Base-by-base conservation (phyloP, 2,113 vertebrate genomes). In the Chaetorhynchus papuensis region DNA sequence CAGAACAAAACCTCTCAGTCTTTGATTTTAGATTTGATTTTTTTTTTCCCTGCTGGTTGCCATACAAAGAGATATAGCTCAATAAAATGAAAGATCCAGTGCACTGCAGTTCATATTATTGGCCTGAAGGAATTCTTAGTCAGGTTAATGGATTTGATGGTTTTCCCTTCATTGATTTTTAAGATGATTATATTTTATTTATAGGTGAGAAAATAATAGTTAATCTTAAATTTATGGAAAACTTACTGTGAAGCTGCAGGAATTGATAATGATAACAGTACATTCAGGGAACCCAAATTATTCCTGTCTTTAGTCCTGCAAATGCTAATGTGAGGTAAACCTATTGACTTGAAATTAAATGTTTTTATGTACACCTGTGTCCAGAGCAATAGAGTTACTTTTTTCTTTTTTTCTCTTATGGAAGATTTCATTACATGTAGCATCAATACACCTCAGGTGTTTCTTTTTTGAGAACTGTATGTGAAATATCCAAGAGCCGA, bases 101-200 rank as follows among this genome's bases (percentile, higher is more conserved):
- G 97, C 87, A 71, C 95, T 65, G 89, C 70, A 98, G 97, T 98
- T 98, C 98, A 97, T 97, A 97, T 97, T 97, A 97, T 97, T 97
- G 97, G 98, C 98, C 98, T 98, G 98, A 97, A 98, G 98, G 98
- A 98, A 96, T 98, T 98, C 98, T 97, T 97, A 98, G 97, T 98
- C 97, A 97, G 97, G 98, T 97, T 98, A 98, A 97, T 98, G 97
- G 97, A 98, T 97, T 97, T 96, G 96, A 97, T 98, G 75, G 96
- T 98, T 98, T 98, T 98, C 96, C 93, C 98, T 98, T 98, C 97
- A 98, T 98, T 98, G 98, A 98, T 98, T 99, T 99, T 98, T 98
- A 98, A 98, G 98, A 98, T 98, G 98, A 99, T 99, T 99, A 98
- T 98, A 96, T 98, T 98, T 98, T 99, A 99, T 99, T 99, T 99